These are phyloP conservation scores for Pseudococcus jackbeardsleyi DNA, from an alignment of 2,888 invertebrate genomes.

Conservation along the genomic window DNA sequence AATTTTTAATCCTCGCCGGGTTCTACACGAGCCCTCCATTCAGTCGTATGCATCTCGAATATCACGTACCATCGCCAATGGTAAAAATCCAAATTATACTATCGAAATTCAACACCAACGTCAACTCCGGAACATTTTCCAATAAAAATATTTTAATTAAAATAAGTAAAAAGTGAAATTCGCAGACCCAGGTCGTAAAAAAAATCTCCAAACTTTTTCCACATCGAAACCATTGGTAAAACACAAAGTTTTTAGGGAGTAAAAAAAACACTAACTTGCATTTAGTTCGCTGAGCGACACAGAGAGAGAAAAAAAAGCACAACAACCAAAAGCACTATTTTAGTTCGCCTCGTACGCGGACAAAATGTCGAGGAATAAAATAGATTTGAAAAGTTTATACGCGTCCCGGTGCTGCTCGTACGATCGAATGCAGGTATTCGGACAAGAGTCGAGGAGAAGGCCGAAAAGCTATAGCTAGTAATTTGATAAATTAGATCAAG, in stretches of 20 bases:
- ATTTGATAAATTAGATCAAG: conserved; percentile 54
- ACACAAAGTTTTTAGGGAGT: background rate
- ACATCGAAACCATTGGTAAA: background rate
- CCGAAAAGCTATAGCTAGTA: background rate
- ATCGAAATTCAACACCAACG: conserved; percentile 43
- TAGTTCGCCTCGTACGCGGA: background rate
- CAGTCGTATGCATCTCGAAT: background rate
- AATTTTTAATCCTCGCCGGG: conserved; percentile 17
- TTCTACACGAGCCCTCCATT: background rate
- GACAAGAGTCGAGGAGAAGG: background rate
- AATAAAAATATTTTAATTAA: conserved; percentile 48
- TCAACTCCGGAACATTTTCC: background rate
- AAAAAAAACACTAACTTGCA: conserved; percentile 34
- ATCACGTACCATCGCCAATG: conserved; percentile 21
- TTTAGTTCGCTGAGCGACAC: background rate
- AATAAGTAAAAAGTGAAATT: conserved; percentile 51
- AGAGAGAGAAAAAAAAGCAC: background rate
- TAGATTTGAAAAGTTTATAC: conserved; percentile 48
- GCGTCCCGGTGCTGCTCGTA: background rate
- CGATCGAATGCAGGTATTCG: conserved; percentile 28
- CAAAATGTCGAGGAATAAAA: conserved; percentile 48
- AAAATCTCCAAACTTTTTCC: background rate
- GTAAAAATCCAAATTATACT: conserved; percentile 9
- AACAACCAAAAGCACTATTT: conserved; percentile 24
- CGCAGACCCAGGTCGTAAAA: conserved; percentile 5